Percentiles rank a stretch among this genome's conserved stretches.
Conservation (phyloP, 2,888 invertebrate genomes). For the Gonocerus acuteangulatus region DNA sequence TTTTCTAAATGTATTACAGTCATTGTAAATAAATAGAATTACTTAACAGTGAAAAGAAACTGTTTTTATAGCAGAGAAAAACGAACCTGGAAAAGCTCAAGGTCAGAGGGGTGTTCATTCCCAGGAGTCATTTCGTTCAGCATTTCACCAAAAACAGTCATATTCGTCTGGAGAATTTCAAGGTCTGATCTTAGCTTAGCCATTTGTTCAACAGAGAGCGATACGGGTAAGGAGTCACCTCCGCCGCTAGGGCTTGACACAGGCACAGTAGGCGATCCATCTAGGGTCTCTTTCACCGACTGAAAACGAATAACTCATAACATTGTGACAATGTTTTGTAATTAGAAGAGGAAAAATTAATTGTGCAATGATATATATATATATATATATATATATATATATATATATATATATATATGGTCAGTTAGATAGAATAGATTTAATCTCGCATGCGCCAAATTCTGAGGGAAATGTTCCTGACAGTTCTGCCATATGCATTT, state of each 20-base stretch:
- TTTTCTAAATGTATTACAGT: too few relatives aligned
- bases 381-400: too few relatives aligned
- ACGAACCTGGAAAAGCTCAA: slow-evolving; percentile 72
- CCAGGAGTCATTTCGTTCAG: slow-evolving; percentile 80
- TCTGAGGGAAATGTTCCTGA: too few relatives aligned
- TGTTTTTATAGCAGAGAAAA: background rate
- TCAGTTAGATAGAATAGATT: too few relatives aligned
- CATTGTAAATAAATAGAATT: too few relatives aligned
- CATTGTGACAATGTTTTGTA: too few relatives aligned
- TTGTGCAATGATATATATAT: too few relatives aligned
- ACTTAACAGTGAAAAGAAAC: too few relatives aligned
- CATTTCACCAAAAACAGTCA: slow-evolving; percentile 92
- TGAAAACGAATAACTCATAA: slow-evolving; percentile 12
- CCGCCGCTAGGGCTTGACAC: background rate
- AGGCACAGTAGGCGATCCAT: slow-evolving; percentile 8
- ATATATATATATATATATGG: too few relatives aligned
- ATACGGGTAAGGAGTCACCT: slow-evolving; percentile 15
- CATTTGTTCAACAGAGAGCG: slow-evolving; percentile 68
- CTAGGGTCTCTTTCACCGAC: slow-evolving; percentile 21
- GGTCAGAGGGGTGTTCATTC: slow-evolving; percentile 75
- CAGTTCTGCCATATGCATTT: too few relatives aligned
- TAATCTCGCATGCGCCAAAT: too few relatives aligned
- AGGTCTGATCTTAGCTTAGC: slow-evolving; percentile 86
- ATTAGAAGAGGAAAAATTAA: too few relatives aligned
- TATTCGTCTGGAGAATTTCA: slow-evolving; percentile 87